These are phyloP conservation scores for Zoanthus sansibaricus DNA, from an alignment of 92 coral and sea anemone genomes.

Conservation along the genomic window DNA sequence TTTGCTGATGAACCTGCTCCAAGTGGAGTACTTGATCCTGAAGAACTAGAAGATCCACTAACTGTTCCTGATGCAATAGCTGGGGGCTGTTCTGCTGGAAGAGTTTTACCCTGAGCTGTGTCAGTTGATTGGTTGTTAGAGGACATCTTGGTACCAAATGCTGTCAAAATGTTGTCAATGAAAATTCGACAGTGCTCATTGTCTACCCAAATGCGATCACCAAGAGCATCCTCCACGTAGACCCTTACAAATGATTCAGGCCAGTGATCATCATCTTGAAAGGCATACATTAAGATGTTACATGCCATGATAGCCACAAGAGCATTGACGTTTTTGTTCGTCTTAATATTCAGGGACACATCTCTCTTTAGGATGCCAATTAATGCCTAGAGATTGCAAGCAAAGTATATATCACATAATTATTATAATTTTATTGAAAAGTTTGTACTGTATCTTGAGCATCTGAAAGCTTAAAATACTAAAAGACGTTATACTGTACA, in stretches of 20 bases:
- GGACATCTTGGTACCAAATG: constrained; percentile 87
- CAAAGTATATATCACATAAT: not conserved
- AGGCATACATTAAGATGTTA: constrained; percentile 83
- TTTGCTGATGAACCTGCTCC: constrained; percentile 64
- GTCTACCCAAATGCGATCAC: constrained; percentile 97
- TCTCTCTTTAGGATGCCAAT: constrained; percentile 90
- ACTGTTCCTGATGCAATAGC: constrained; percentile 6
- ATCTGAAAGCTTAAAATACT: no score
- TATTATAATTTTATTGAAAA: not conserved
- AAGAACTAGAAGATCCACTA: constrained; percentile 29
- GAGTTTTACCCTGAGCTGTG: constrained; percentile 31
- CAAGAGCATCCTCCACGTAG: constrained; percentile 95
- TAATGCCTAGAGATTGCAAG: constrained; percentile 70
- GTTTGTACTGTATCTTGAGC: no score
- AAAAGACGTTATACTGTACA: no score
- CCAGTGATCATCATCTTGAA: constrained; percentile 97
- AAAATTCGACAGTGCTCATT: constrained; percentile 91
- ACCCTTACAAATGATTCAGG: constrained; percentile 97
- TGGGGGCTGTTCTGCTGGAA: constrained; percentile 35
- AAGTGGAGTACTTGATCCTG: constrained; percentile 34
- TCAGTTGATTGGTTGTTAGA: constrained; percentile 64
- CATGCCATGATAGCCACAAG: constrained; percentile 92
- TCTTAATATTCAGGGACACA: constrained; percentile 77
- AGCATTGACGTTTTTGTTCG: constrained; percentile 75
- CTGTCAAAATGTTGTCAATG: constrained; percentile 92